These are phyloP conservation scores for Erythrocercus mccallii DNA, from an alignment of 2,113 vertebrate genomes.

Conservation along the genomic window DNA sequence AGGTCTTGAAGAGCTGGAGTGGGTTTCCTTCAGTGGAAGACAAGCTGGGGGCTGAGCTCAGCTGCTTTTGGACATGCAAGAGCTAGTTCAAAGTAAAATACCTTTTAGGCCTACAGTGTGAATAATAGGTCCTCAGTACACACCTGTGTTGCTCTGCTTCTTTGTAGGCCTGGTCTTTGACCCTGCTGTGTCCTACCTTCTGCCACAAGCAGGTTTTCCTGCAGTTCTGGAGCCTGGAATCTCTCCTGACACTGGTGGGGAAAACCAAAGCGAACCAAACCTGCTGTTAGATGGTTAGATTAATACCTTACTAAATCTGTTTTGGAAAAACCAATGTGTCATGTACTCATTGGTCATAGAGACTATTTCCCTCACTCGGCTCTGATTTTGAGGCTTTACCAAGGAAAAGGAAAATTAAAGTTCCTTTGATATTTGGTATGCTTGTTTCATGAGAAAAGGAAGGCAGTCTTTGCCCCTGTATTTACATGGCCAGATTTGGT, in stretches of 20 bases:
- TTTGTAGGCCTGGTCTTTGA: neutral
- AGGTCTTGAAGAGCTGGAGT: neutral
- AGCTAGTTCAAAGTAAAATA: neutral
- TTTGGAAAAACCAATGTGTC: neutral
- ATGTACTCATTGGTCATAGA: accelerated
- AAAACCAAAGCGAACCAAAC: neutral
- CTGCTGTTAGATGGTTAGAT: neutral
- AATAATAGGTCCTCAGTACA: neutral
- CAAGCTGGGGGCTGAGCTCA: neutral
- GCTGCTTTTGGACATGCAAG: neutral
- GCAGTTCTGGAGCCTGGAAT: neutral
- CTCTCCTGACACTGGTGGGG: neutral
- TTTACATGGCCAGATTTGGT: neutral
- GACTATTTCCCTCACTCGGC: neutral
- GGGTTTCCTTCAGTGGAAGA: neutral
- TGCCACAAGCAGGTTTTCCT: neutral
- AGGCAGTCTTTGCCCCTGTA: neutral
- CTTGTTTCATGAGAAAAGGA: neutral
- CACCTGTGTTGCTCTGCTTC: neutral
- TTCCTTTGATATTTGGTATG: neutral
- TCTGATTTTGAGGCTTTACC: neutral
- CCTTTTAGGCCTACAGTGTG: neutral
- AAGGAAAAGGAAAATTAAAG: neutral
- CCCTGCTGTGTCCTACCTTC: neutral
- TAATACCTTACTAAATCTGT: neutral